phyloP scores from a whole-genome alignment of 1,140 invertebrate genomes.

The Heterodera schachtii region DNA sequence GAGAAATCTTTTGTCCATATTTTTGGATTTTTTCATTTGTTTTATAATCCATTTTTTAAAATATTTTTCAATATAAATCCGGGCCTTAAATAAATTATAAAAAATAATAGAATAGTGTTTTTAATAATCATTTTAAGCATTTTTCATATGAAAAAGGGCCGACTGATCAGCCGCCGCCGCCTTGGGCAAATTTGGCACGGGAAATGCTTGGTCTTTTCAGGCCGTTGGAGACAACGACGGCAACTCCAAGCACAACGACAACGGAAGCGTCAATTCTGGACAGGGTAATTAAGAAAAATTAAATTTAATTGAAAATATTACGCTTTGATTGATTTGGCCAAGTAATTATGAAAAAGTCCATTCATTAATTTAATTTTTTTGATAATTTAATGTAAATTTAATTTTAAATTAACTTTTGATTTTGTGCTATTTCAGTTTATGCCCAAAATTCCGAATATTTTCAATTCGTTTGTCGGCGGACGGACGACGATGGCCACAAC shows the following conservation, averaged over 20 bases:
- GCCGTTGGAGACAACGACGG: constrained; percentile 24
- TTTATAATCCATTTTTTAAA: too few relatives aligned
- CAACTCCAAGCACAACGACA: constrained; percentile 30
- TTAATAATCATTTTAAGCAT: neutral
- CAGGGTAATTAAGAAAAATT: constrained; percentile 18
- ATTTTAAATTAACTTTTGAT: neutral
- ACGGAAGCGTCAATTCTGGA: constrained; percentile 2
- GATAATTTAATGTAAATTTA: neutral
- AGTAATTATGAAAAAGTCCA: neutral
- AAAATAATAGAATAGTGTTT: neutral
- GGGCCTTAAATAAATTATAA: neutral
- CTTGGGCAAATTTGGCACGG: constrained; percentile 35
- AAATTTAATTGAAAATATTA: constrained; percentile 11
- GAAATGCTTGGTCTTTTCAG: constrained; percentile 39
- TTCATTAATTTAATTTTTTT: neutral
- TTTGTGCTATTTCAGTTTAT: neutral
- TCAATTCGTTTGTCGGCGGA: neutral
- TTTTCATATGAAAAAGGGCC: neutral
- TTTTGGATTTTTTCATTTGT: too few relatives aligned
- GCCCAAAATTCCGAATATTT: constrained; percentile 9
- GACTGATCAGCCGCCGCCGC: constrained; percentile 15
- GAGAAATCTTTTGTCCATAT: too few relatives aligned
- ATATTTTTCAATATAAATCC: too few relatives aligned
- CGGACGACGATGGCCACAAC: neutral
- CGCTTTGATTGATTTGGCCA: neutral